phyloP scores from a whole-genome alignment of 30 jellyfish, hydroid and myxozoan genomes.

The Aurelia sp. region DNA sequence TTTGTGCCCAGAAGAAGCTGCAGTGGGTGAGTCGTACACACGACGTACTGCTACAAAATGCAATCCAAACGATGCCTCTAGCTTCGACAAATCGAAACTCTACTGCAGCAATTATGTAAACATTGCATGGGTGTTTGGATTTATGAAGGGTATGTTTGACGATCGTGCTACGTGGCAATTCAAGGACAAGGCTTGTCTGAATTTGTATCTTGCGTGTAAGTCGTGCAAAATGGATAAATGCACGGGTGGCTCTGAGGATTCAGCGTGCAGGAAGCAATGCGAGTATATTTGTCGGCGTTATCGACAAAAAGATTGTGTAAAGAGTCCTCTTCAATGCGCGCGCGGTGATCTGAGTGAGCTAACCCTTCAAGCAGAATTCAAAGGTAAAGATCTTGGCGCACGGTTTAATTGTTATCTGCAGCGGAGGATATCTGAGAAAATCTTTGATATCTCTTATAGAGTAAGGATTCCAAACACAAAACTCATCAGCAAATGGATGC shows the following conservation, averaged over 20 bases:
- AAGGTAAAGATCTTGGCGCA: constrained; percentile 4
- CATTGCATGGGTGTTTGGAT: constrained; percentile 22
- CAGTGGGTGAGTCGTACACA: constrained; percentile 13
- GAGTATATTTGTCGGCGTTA: constrained; percentile 44
- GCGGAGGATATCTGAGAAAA: constrained; percentile 18
- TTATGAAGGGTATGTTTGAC: background rate
- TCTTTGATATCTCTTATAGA: constrained; percentile 32
- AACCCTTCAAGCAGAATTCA: constrained; percentile 1
- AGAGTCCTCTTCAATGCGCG: constrained; percentile 8
- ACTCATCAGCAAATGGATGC: constrained; percentile 24
- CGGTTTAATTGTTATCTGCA: constrained; percentile 53
- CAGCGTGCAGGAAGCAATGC: constrained; percentile 50
- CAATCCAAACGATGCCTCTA: background rate
- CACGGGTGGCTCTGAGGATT: background rate
- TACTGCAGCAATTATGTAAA: constrained; percentile 32
- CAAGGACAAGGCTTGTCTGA: background rate
- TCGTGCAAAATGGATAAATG: constrained; percentile 26
- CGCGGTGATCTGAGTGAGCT: constrained; percentile 49
- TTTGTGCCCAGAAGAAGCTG: constrained; percentile 42
- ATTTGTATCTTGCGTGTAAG: constrained; percentile 20
- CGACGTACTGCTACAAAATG: background rate
- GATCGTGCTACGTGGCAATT: constrained; percentile 25
- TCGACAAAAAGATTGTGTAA: constrained; percentile 14
- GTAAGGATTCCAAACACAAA: constrained; percentile 12
- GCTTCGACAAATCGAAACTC: background rate